Evolutionary conservation across 2,113 vertebrate genomes (phyloP).

Genomic region (Montifringilla adamsi): DNA sequence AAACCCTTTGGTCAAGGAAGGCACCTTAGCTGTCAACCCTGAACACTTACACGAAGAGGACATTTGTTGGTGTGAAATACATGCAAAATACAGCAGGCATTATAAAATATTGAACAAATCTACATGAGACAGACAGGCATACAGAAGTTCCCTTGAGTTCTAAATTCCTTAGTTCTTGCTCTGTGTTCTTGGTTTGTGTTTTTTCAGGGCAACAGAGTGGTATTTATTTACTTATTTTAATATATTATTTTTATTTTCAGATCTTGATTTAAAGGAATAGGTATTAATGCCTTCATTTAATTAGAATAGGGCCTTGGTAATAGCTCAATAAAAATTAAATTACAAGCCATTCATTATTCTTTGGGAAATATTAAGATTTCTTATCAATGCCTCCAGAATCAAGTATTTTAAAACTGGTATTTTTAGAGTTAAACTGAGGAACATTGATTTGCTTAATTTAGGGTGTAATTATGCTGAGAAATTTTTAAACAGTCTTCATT

Average conservation of each 20-base stretch:
- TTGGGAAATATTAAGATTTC: constrained; percentile 64
- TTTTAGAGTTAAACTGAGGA: constrained; percentile 45
- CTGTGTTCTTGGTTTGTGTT: not conserved
- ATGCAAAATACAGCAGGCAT: not conserved
- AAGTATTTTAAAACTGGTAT: constrained; percentile 52
- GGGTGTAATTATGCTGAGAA: constrained; percentile 19
- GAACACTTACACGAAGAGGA: not conserved
- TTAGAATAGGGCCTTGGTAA: constrained; percentile 45
- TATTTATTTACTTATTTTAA: constrained; percentile 61
- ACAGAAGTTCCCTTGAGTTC: not conserved
- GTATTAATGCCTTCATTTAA: constrained; percentile 51
- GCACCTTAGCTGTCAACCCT: constrained; percentile 1
- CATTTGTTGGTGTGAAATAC: not conserved
- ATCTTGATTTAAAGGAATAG: constrained; percentile 53
- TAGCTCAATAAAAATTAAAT: constrained; percentile 66
- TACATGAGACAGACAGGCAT: not conserved
- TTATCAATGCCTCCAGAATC: constrained; percentile 36
- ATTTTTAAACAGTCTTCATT: not conserved
- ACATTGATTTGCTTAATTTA: constrained; percentile 8
- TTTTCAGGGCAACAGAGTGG: not conserved
- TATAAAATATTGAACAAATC: constrained; percentile 27
- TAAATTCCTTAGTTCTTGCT: not conserved
- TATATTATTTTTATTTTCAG: constrained; percentile 59
- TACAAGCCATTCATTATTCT: constrained; percentile 44
- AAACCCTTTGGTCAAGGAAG: constrained; percentile 36